phyloP scores from a whole-genome alignment of 2,888 invertebrate genomes.

The Eugnorisma glareosa region DNA sequence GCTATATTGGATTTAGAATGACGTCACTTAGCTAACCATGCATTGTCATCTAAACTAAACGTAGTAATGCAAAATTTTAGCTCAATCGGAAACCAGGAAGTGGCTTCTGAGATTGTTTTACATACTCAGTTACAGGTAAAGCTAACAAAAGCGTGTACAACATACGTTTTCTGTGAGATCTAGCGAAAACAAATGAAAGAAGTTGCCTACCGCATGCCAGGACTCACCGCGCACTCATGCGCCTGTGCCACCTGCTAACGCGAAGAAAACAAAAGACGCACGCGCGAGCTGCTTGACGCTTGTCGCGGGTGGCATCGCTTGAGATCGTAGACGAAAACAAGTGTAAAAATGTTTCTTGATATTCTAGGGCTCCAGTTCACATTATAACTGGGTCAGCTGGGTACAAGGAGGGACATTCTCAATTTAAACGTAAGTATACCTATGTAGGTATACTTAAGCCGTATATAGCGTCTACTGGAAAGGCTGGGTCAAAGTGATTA shows the following conservation, averaged over 20 bases:
- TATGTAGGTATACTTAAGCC: too few species aligned
- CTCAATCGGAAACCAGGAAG: too few species aligned
- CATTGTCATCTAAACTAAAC: background rate
- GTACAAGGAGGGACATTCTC: constrained; percentile 92
- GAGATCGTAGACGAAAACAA: background rate
- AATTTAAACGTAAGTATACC: constrained; percentile 89
- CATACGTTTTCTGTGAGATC: background rate
- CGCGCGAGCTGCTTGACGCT: background rate
- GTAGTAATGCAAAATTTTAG: too few species aligned
- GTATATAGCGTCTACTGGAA: too few species aligned
- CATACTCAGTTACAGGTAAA: too few species aligned
- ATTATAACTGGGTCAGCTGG: constrained; percentile 91
- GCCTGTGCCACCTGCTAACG: background rate
- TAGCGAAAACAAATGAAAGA: background rate
- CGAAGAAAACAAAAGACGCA: background rate
- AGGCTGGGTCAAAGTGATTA: too few species aligned
- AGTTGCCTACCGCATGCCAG: background rate
- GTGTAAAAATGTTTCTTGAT: background rate
- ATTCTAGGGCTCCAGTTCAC: constrained; percentile 96
- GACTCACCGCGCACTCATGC: background rate
- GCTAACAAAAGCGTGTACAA: too few species aligned
- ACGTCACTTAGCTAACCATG: background rate
- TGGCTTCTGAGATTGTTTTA: too few species aligned
- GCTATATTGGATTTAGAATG: too few species aligned
- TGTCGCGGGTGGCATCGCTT: background rate